Percentiles rank a stretch among this genome's conserved stretches.
These are phyloP conservation scores for Axinella damicornis DNA, from an alignment of 37 sponge, comb jelly and placozoan genomes.

Conservation along the genomic window DNA sequence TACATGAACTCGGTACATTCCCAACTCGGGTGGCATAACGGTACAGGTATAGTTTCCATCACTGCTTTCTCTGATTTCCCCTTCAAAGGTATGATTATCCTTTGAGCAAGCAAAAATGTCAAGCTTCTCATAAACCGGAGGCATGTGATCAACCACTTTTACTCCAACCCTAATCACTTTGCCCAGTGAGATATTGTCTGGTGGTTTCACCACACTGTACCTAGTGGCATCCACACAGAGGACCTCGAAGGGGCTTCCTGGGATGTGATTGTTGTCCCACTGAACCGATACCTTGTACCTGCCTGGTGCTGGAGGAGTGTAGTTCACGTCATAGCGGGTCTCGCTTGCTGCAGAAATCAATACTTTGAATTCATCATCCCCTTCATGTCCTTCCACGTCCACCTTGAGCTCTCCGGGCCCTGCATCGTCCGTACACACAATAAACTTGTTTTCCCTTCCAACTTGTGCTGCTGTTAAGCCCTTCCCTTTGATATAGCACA, in stretches of 20 bases:
- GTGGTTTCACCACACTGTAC: conserved; percentile 19
- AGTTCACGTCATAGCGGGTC: conserved; percentile 58
- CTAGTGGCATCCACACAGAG: conserved; percentile 12
- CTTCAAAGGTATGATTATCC: conserved; percentile 25
- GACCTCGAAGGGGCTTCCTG: conserved; percentile 81
- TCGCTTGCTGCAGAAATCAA: conserved; percentile 55
- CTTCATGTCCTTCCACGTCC: conserved; percentile 62
- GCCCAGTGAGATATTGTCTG: conserved; percentile 33
- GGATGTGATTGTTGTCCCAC: conserved; percentile 82
- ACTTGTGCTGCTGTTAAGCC: conserved; percentile 53
- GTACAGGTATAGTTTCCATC: conserved; percentile 19
- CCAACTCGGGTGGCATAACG: conserved; percentile 47
- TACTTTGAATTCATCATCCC: conserved; percentile 60
- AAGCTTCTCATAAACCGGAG: conserved; percentile 11
- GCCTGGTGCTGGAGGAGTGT: conserved; percentile 64
- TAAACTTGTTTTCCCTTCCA: conserved; percentile 46
- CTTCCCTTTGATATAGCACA: conserved; percentile 69
- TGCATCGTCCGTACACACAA: conserved; percentile 74
- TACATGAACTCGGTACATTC: conserved; percentile 73
- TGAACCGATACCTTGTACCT: conserved; percentile 72
- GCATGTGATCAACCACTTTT: conserved; percentile 5
- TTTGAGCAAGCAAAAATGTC: background rate
- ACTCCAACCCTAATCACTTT: conserved; percentile 40
- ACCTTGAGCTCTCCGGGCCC: conserved; percentile 77
- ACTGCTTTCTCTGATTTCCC: conserved; percentile 14